Base-by-base conservation (phyloP, 2,113 vertebrate species). In the Chaenogobius annularis region DNA sequence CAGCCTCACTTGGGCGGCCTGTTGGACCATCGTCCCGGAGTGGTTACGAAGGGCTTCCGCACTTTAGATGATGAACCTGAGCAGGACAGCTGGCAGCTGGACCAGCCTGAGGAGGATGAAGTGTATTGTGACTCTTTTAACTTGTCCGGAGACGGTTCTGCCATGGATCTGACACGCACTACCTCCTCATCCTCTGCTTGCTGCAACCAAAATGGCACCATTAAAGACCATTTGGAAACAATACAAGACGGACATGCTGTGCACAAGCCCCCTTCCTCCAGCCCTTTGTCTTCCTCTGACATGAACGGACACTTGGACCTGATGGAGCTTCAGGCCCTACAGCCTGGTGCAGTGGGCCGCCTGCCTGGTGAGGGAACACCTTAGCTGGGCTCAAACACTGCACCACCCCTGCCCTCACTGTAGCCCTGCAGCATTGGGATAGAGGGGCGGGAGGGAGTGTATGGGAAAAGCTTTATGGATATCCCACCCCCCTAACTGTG, bases 41-140 rank as follows among this genome's bases (percentile, higher is more conserved):
- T 99, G 87, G 95, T 99, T 90, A 99, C 97, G 15, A 99, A 98
- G 88, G 97, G 96, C 92, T 99, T 98, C 91, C 91, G 96, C 77
- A 95, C 94, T 0, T 92, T 99, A 76, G 94, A 94, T 17, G 90
- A 96, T 22, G 97, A 98, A 81, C 79, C 93, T 78, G 95, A 96
- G 0, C 95, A 96, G 89, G 95, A 77, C 5, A 10, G 37, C 78
- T 99, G 98, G 94, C 95, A 95, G 77, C 94, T 99, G 91, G 94
- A 96, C 82, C 96, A 98, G 90, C 95, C 95, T 84, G 98, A 98
- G 86, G 98, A 99, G 94, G 97, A 99, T 7, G 97, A 98, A 88
- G 90, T 88, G 88, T 95, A 94, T 82, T 94, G 95, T 90, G 93
- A 93, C 93, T 92, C 95, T 77, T 94, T 92, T 82, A 85, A 89